Evolutionary conservation across 2,113 vertebrate genomes (phyloP).

Genomic region (Salvelinus alpinus): DNA sequence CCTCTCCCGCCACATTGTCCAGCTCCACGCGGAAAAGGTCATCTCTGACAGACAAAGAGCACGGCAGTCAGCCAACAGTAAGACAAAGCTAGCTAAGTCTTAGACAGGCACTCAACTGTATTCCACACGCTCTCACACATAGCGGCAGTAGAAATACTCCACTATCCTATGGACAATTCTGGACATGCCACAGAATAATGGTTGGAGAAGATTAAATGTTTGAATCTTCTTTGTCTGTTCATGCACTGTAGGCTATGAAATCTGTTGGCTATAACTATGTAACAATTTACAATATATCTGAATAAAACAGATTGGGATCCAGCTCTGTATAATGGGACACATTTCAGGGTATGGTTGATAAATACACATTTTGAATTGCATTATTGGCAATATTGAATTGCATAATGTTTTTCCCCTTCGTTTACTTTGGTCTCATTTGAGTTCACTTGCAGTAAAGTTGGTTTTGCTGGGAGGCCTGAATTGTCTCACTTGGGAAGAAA

Average conservation of each 20-base stretch:
- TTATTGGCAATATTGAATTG: background rate
- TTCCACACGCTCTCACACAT: conserved; percentile 4
- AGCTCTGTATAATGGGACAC: background rate
- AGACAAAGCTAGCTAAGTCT: conserved; percentile 6
- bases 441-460: conserved; percentile 23
- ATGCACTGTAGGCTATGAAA: too few species aligned
- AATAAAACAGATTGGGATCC: background rate
- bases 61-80: conserved; percentile 2
- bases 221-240: too few species aligned
- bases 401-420: background rate
- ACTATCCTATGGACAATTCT: too few species aligned
- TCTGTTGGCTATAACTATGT: too few species aligned
- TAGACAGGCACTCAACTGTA: conserved; percentile 6
- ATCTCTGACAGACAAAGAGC: conserved; percentile 75
- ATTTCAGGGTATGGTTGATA: background rate
- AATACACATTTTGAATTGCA: background rate
- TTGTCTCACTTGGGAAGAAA: background rate
- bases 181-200: too few species aligned
- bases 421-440: background rate
- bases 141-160: background rate
- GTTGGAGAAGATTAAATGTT: background rate
- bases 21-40: conserved; percentile 89
- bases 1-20: conserved; percentile 79
- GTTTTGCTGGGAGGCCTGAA: background rate
- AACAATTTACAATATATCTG: too few species aligned